Conservation (phyloP, 2,888 invertebrate species). For the Dioctria linearis region DNA sequence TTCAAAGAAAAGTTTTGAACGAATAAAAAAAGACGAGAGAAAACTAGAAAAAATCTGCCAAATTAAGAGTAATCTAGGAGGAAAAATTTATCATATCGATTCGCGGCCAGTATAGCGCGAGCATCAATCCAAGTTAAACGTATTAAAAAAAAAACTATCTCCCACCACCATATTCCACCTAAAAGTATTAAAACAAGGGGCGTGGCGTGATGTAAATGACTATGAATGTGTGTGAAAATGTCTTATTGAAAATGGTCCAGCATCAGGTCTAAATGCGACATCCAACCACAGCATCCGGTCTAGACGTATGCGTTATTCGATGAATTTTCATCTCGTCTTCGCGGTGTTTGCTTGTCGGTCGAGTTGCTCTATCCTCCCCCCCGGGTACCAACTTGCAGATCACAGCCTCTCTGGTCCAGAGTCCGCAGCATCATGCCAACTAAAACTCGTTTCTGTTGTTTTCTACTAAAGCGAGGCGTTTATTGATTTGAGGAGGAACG, state of each 20-base stretch:
- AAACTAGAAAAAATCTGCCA: no score
- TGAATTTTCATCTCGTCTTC: constrained; percentile 26
- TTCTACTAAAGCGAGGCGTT: constrained; percentile 33
- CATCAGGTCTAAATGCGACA: constrained; percentile 26
- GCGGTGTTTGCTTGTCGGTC: neutral
- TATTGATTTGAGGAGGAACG: constrained; percentile 45
- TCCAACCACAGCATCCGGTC: constrained; percentile 59
- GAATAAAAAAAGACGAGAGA: no score
- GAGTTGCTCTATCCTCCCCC: neutral
- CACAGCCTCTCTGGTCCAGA: neutral
- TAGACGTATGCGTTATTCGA: constrained; percentile 53
- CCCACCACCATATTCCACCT: neutral
- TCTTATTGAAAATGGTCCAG: constrained; percentile 52
- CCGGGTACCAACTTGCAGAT: neutral
- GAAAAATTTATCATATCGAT: no score
- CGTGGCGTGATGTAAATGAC: constrained; percentile 4
- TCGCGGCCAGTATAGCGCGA: neutral
- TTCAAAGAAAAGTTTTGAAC: no score
- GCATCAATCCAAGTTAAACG: constrained; percentile 6
- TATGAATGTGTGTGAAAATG: neutral
- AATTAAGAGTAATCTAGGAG: no score
- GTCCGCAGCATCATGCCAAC: neutral
- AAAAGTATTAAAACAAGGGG: constrained; percentile 17
- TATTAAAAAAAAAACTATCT: neutral
- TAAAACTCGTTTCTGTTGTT: constrained; percentile 11